Conservation (phyloP, 92 coral and sea anemone species). For the Epizoanthus rinbou region DNA sequence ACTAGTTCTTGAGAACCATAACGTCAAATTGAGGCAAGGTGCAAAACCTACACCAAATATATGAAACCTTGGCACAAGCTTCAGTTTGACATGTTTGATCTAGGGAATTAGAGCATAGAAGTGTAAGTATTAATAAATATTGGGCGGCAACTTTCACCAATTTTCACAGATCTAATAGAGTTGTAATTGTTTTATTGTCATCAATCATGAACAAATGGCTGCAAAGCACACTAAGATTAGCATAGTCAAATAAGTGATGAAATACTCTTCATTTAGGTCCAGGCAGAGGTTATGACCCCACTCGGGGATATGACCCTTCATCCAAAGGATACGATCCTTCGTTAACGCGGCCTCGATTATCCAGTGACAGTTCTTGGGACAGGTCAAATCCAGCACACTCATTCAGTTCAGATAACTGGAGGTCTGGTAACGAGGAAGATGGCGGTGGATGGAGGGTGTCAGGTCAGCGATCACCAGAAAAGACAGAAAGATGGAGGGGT, state of each 20-base stretch:
- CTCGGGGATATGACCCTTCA: slow-evolving; percentile 42
- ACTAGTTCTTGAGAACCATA: no score
- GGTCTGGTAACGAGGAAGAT: slow-evolving; percentile 81
- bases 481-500: slow-evolving; percentile 95
- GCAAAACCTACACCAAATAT: no score
- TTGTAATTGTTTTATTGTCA: no score
- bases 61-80: no score
- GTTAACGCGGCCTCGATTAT: slow-evolving; percentile 72
- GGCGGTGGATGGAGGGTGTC: slow-evolving; percentile 97
- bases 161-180: no score
- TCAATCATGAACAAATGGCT: no score
- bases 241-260: background rate
- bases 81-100: no score
- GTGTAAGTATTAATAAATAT: no score
- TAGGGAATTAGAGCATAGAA: no score
- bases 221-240: no score
- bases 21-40: no score
- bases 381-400: slow-evolving; percentile 56
- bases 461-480: slow-evolving; percentile 80
- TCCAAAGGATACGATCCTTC: slow-evolving; percentile 91
- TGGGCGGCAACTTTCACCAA: no score
- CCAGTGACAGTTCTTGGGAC: slow-evolving; percentile 91
- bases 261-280: slow-evolving; percentile 31
- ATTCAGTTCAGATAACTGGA: slow-evolving; percentile 81
- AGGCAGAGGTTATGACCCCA: slow-evolving; percentile 35